Evolutionary conservation across 2,113 vertebrate species (phyloP).

Genomic region (Mohoua ochrocephala): DNA sequence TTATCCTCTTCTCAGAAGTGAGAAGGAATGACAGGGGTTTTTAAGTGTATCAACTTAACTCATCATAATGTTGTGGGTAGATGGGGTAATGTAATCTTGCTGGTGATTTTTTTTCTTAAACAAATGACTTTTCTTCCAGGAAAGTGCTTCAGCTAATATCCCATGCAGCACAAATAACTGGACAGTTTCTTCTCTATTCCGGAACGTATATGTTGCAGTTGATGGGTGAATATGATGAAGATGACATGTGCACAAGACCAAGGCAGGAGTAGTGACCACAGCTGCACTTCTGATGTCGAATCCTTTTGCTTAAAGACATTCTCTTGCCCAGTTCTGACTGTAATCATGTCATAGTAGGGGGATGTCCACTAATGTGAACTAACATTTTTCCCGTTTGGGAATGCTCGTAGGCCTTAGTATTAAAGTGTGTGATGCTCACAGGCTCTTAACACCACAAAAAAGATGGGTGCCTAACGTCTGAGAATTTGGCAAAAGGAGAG

Average conservation of each 20-base stretch:
- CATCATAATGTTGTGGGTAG: not conserved
- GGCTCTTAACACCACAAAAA: not conserved
- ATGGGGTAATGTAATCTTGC: not conserved
- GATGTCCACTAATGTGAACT: not conserved
- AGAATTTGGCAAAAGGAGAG: not conserved
- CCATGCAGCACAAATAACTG: slow-evolving; percentile 67
- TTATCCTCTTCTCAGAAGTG: not conserved
- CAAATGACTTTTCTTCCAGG: slow-evolving; percentile 54
- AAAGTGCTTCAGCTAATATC: slow-evolving; percentile 71
- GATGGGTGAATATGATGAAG: slow-evolving; percentile 64
- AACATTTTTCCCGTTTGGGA: not conserved
- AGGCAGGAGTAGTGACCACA: not conserved
- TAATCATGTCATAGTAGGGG: not conserved
- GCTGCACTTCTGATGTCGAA: not conserved
- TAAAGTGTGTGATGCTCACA: not conserved
- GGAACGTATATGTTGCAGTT: slow-evolving; percentile 69
- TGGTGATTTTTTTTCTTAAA: not conserved
- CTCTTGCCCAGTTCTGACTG: not conserved
- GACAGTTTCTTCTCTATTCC: slow-evolving; percentile 75
- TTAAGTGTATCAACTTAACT: not conserved
- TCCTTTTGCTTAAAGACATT: not conserved
- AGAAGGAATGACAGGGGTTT: not conserved
- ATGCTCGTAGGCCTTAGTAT: not conserved
- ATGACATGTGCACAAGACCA: not conserved
- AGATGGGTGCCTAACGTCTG: not conserved